phyloP scores from a whole-genome alignment of 2,797 vertebrate genomes.

The Phyllotis vaccarum region DNA sequence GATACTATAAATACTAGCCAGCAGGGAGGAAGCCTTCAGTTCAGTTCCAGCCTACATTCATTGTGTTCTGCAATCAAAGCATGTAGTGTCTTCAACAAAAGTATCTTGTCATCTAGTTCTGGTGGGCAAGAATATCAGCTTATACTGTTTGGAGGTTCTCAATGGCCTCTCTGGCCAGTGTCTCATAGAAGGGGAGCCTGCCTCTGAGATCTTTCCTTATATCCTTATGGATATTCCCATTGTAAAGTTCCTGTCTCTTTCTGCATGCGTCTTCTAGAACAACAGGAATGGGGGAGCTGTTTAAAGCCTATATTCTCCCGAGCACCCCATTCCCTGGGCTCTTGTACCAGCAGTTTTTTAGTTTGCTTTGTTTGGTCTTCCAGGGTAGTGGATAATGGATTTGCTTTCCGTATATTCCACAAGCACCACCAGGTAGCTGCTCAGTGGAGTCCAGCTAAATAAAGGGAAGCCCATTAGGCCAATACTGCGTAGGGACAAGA shows the following conservation, averaged over 20 bases:
- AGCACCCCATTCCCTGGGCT: not conserved
- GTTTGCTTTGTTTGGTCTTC: not conserved
- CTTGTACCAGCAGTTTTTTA: not conserved
- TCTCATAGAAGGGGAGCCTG: not conserved
- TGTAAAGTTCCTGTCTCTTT: not conserved
- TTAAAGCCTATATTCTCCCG: not conserved
- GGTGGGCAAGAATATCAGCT: not conserved
- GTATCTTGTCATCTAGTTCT: not conserved
- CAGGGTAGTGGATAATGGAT: not conserved
- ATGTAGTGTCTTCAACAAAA: too few species aligned
- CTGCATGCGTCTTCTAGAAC: not conserved
- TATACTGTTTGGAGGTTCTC: not conserved
- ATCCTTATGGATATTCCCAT: not conserved
- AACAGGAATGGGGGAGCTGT: not conserved
- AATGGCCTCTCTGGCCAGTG: not conserved
- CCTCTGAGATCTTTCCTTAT: not conserved
- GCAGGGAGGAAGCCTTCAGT: not conserved
- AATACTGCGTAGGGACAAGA: not conserved
- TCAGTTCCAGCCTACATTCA: not conserved
- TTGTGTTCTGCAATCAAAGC: not conserved
- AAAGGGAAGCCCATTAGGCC: not conserved
- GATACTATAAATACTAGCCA: too few species aligned
- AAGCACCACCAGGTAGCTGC: not conserved
- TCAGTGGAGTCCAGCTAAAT: not conserved
- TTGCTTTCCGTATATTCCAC: not conserved